Conservation (phyloP, 2,113 vertebrate species). For the Platysternon megacephalum region DNA sequence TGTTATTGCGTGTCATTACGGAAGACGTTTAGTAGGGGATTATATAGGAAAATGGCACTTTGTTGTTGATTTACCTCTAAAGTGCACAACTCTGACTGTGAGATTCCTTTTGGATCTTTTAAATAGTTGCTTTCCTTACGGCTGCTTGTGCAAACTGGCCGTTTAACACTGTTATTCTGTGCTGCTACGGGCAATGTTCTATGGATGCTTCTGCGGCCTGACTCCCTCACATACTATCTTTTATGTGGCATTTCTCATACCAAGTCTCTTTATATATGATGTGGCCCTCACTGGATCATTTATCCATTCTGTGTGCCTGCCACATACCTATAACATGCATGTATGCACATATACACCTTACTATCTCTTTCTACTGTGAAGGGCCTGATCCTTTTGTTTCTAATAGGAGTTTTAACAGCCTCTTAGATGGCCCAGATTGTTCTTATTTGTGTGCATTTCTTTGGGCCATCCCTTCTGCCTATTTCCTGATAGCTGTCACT, state of each 20-base stretch:
- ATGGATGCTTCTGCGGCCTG: fast-evolving
- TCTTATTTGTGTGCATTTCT: not conserved
- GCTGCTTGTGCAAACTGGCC: not conserved
- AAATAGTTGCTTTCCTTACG: not conserved
- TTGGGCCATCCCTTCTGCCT: not conserved
- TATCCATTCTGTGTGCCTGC: fast-evolving
- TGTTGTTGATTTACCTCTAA: not conserved
- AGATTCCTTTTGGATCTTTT: not conserved
- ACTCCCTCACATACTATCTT: not conserved
- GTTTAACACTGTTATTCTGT: not conserved
- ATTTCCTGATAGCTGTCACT: not conserved
- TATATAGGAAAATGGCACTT: not conserved
- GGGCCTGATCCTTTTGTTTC: not conserved
- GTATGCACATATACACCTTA: not conserved
- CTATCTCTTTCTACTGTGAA: not conserved
- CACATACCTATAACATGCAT: not conserved
- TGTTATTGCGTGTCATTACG: not conserved
- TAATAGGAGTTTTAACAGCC: not conserved
- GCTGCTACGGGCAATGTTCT: not conserved
- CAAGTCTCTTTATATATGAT: not conserved
- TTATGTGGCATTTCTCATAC: not conserved
- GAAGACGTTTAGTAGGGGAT: not conserved
- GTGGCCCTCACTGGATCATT: not conserved
- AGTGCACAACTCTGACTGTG: not conserved
- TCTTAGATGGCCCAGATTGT: not conserved